Conservation (phyloP, 2,113 vertebrate genomes). For the Protomyctophum bolini region DNA sequence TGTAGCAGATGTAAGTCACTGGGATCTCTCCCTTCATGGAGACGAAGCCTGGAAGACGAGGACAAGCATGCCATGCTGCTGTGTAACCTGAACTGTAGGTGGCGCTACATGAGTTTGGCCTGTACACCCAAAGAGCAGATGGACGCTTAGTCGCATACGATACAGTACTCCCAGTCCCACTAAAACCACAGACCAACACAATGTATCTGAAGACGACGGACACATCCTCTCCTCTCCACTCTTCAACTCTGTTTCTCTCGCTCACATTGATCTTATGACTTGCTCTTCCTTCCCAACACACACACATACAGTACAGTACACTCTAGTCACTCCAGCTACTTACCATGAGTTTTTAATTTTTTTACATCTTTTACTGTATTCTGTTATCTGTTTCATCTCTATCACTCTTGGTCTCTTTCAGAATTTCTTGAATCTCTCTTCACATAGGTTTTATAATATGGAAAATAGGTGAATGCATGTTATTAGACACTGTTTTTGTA, state of each 20-base stretch:
- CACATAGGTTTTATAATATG: neutral
- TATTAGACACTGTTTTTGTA: constrained; percentile 37
- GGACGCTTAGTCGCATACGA: too few species aligned
- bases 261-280: too few species aligned
- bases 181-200: too few species aligned
- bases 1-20: constrained; percentile 2
- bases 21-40: neutral
- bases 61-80: neutral
- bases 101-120: too few species aligned
- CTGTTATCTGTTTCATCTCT: neutral
- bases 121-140: too few species aligned
- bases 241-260: too few species aligned
- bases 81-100: neutral
- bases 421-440: neutral
- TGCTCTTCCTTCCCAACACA: too few species aligned
- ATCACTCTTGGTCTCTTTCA: constrained; percentile 19
- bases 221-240: too few species aligned
- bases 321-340: neutral
- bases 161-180: too few species aligned
- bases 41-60: neutral
- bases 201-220: too few species aligned
- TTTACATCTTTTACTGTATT: neutral
- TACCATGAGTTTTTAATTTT: neutral
- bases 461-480: constrained; percentile 22
- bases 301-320: neutral